These are phyloP conservation scores for Drosophila diplacantha DNA, from an alignment of 2,888 invertebrate genomes.

Conservation along the genomic window DNA sequence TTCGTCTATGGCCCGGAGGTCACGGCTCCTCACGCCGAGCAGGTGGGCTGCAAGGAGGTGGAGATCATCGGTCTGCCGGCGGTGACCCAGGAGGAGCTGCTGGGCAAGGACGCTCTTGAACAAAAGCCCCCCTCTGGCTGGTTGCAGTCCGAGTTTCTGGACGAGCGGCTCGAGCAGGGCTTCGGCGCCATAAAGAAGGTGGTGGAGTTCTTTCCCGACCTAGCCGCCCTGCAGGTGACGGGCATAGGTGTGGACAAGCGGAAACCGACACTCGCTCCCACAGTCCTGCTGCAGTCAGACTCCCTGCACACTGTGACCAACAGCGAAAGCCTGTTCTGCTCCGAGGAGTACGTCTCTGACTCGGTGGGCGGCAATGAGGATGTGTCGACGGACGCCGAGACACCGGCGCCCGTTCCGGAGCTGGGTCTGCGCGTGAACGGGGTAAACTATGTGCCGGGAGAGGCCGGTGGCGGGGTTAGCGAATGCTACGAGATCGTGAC, in stretches of 20 bases:
- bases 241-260: conserved; percentile 44
- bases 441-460: conserved; percentile 41
- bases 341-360: conserved; percentile 33
- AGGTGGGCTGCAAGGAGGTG: conserved; percentile 36
- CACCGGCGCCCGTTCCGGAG: conserved; percentile 25
- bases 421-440: conserved; percentile 65
- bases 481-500: conserved; percentile 49
- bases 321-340: conserved; percentile 37
- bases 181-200: conserved; percentile 59
- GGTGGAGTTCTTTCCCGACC: conserved; percentile 68
- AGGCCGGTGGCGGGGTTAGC: conserved; percentile 10
- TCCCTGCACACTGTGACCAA: conserved; percentile 46
- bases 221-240: conserved; percentile 58
- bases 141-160: conserved; percentile 62
- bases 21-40: conserved; percentile 63
- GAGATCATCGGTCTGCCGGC: conserved; percentile 66
- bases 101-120: conserved; percentile 45
- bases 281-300: conserved; percentile 33
- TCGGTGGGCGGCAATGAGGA: background rate
- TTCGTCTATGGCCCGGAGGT: conserved; percentile 40
- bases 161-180: conserved; percentile 49
- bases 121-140: conserved; percentile 48
- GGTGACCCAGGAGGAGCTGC: conserved; percentile 53
- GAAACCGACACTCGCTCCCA: conserved; percentile 6
- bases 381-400: background rate